Conservation (phyloP, 2,888 invertebrate species). For the Drosophila birchii region DNA sequence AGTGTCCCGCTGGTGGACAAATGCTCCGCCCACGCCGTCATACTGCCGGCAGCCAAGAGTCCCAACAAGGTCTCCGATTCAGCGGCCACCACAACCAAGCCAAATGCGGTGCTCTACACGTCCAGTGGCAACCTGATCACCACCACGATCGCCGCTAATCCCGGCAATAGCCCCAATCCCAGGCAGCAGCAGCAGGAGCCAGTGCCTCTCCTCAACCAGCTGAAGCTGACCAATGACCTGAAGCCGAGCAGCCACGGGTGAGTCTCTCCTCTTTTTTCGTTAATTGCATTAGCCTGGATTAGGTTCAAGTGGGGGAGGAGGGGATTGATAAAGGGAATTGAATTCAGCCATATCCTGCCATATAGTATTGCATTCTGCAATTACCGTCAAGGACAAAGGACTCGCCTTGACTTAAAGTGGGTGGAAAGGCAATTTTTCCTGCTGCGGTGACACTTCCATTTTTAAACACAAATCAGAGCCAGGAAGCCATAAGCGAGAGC, state of each 20-base stretch:
- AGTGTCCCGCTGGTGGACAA: conserved; percentile 65
- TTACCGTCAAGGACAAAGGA: conserved; percentile 24
- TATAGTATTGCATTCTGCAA: conserved; percentile 12
- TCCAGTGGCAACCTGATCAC: conserved; percentile 37
- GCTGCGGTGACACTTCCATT: conserved; percentile 27
- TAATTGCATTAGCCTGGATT: conserved; percentile 66
- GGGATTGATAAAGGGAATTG: no score
- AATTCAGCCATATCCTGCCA: conserved; percentile 5
- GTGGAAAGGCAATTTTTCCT: conserved; percentile 1
- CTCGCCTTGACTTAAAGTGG: not conserved
- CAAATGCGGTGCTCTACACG: conserved; percentile 60
- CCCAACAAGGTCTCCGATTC: conserved; percentile 33
- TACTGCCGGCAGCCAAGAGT: conserved; percentile 53
- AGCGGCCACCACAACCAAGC: conserved; percentile 21
- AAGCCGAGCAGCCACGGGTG: conserved; percentile 62
- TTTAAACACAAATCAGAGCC: conserved; percentile 20
- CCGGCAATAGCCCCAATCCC: conserved; percentile 35
- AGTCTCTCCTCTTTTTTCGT: conserved; percentile 28
- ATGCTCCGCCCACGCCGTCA: conserved; percentile 56
- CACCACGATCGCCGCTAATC: conserved; percentile 30
- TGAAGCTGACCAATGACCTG: conserved; percentile 61
- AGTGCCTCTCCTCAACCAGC: conserved; percentile 64
- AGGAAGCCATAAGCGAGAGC: conserved; percentile 5
- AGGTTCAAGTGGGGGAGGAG: conserved; percentile 9
- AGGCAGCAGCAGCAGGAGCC: conserved; percentile 59